Evolutionary conservation across 2,113 vertebrate species (phyloP), one percentile per base, ranked within the genome.

Genomic region (Megalops atlanticus): DNA sequence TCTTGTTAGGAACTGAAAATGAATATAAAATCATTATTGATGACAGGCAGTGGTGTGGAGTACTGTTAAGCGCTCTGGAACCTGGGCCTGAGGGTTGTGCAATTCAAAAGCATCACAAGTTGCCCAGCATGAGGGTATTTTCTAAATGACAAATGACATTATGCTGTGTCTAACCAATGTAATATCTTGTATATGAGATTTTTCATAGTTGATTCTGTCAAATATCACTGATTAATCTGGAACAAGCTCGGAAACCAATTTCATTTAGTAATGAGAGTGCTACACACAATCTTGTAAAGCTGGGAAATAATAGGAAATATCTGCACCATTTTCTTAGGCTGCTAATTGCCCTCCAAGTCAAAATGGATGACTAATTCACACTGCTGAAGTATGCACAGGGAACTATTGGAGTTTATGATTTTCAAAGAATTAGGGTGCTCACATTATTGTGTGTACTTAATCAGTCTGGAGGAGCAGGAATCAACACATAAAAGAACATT

Each of bases 231-330:
- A 78, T 78, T 78, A 78, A 58, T 78, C 18, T 43, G 3, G 77
- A 58, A 24, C 64, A 78, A 69, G 64, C 38, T 69, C 45, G 64
- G 77, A 78, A 78, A 27, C 39, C 77, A 78, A 78, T 78, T 78
- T 68, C 54, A 27, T 78, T 69, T 35, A 14, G 38, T 69, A 64
- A 78, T 64, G 64, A 47, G 40, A 3, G 39, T 27, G 33, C 58
- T 45, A 72, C 47, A 21, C 41, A 71, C 15, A 69, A 78, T 58
- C 71, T 33, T 40, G 41, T 49, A 41, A 36, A 47, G 68, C 68
- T 49, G 58, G 11, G 58, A 21, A 79, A 71, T 71, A 72, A 79
- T 72, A 43, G 58, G 58, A 64, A 31, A n/a, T 10, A 64, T 31
- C 58, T n/a, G 58, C 58, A 21, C 58, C 33, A 40, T 71, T 68